Conservation (phyloP, 92 coral and sea anemone species). For the Pocillopora meandrina region DNA sequence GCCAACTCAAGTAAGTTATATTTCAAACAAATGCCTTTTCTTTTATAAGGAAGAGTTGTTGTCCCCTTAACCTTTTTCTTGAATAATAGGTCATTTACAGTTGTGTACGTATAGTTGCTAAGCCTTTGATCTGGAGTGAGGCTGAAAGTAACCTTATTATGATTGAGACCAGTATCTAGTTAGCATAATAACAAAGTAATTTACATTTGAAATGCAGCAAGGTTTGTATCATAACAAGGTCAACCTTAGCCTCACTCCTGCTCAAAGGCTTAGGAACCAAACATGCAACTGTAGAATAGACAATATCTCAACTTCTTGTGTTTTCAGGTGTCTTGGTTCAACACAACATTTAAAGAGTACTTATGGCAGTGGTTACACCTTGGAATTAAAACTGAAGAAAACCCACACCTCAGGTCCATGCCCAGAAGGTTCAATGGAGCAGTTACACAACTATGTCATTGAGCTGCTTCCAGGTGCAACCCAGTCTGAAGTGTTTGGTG, state of each 20-base stretch:
- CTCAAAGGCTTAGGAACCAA: too few relatives aligned
- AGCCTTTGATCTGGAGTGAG: too few relatives aligned
- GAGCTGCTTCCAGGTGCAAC: constrained; percentile 78
- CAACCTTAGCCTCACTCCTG: too few relatives aligned
- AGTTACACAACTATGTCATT: constrained; percentile 62
- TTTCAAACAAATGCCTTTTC: neutral
- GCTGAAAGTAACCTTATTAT: too few relatives aligned
- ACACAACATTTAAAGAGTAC: constrained; percentile 91
- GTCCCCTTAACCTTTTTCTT: neutral
- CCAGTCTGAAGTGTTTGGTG: constrained; percentile 75
- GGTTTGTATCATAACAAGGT: too few relatives aligned
- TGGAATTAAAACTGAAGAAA: constrained; percentile 75
- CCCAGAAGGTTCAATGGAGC: constrained; percentile 46
- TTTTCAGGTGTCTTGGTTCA: constrained; percentile 80
- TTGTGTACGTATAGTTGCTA: too few relatives aligned
- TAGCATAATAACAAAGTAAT: too few relatives aligned
- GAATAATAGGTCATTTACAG: too few relatives aligned
- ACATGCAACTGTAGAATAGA: neutral
- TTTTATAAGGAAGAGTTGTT: neutral
- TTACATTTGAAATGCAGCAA: too few relatives aligned
- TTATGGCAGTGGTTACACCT: constrained; percentile 85
- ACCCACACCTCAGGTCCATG: constrained; percentile 15
- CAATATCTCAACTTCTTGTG: neutral
- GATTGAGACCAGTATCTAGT: too few relatives aligned
- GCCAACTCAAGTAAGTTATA: constrained; percentile 73